Conservation (phyloP, 2,888 invertebrate species). For the Clivina fossor region DNA sequence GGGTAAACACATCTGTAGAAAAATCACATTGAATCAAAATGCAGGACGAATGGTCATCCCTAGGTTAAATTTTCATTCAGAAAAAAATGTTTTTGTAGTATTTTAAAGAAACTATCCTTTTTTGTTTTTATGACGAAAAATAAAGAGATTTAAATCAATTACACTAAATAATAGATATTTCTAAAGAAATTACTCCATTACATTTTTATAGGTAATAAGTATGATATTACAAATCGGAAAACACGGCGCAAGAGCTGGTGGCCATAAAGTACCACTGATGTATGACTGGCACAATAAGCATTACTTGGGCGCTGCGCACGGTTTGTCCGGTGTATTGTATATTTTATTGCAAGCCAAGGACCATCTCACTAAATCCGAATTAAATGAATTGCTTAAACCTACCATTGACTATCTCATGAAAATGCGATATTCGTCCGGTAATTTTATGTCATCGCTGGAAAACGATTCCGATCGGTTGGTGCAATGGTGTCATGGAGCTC, state of each 20-base stretch:
- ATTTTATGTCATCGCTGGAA: constrained; percentile 77
- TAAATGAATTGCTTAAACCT: constrained; percentile 63
- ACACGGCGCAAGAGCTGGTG: constrained; percentile 58
- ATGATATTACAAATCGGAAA: constrained; percentile 66
- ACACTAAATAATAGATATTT: too few species aligned
- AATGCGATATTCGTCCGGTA: constrained; percentile 63
- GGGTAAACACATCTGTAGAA: too few species aligned
- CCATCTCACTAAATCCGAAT: constrained; percentile 60
- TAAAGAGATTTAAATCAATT: too few species aligned
- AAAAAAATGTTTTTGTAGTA: too few species aligned
- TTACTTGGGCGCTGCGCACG: constrained; percentile 90
- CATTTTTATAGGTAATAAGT: constrained; percentile 62
- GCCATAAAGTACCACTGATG: constrained; percentile 67
- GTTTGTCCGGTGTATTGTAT: constrained; percentile 81
- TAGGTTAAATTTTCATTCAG: too few species aligned
- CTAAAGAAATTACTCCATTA: too few species aligned
- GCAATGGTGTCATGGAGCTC: constrained; percentile 96
- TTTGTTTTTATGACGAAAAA: too few species aligned
- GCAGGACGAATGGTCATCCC: too few species aligned
- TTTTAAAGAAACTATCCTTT: too few species aligned
- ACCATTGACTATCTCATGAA: constrained; percentile 65
- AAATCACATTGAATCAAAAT: too few species aligned
- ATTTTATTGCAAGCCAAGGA: constrained; percentile 72
- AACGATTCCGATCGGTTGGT: constrained; percentile 73
- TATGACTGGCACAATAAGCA: constrained; percentile 86